These are phyloP conservation scores for Myotis lucifugus DNA, from an alignment of 2,113 vertebrate genomes.

Conservation along the genomic window DNA sequence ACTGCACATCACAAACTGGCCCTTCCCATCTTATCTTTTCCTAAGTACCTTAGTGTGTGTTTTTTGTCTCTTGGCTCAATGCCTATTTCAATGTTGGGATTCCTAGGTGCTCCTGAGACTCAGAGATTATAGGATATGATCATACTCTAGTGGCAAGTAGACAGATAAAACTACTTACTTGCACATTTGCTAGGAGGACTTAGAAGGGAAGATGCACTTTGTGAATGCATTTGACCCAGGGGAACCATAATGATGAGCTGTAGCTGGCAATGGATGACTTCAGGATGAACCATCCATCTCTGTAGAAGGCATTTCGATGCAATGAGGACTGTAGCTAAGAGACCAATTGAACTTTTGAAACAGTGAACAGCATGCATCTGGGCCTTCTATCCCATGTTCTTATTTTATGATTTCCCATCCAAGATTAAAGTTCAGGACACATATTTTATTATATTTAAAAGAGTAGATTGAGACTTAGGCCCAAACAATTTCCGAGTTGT, in stretches of 20 bases:
- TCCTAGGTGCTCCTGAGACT: conserved; percentile 57
- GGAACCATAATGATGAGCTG: conserved; percentile 63
- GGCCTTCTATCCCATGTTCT: conserved; percentile 18
- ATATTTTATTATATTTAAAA: conserved; percentile 50
- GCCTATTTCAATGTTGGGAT: background rate
- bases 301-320: conserved; percentile 10
- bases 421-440: conserved; percentile 39
- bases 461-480: background rate
- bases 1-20: background rate
- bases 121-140: conserved; percentile 19
- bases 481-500: conserved; percentile 1
- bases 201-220: conserved; percentile 14
- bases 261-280: conserved; percentile 40
- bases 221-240: conserved; percentile 53
- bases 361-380: rapidly evolving
- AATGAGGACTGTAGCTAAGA: conserved; percentile 62
- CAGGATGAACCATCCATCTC: conserved; percentile 57
- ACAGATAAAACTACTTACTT: conserved; percentile 53
- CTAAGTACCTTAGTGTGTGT: background rate
- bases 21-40: background rate
- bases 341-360: conserved; percentile 74
- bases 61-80: background rate
- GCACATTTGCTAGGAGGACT: conserved; percentile 64
- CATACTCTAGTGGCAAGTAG: conserved; percentile 44
- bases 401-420: conserved; percentile 51